Percentiles rank a stretch among this genome's conserved stretches.
Evolutionary conservation across 1,140 invertebrate genomes (phyloP).

Genomic region (Eumeta japonica): DNA sequence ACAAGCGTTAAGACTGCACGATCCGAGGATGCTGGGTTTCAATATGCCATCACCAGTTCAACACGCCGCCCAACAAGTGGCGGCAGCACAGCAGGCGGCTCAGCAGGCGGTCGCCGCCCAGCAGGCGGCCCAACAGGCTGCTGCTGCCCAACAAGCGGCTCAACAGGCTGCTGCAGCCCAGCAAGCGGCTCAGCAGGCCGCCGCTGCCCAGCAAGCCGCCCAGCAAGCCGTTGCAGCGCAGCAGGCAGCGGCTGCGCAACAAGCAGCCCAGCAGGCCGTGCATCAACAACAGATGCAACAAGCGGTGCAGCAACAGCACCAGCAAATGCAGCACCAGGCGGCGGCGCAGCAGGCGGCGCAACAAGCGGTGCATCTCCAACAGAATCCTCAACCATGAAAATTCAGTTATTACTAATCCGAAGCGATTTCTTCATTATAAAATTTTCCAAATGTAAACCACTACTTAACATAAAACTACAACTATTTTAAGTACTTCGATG

Average conservation of each 20-base stretch:
- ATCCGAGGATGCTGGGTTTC: constrained; percentile 54
- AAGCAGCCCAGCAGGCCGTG: constrained; percentile 10
- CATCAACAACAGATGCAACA: constrained; percentile 27
- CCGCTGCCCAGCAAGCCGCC: constrained; percentile 18
- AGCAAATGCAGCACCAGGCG: constrained; percentile 40
- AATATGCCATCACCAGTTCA: constrained; percentile 45
- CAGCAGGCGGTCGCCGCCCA: too few relatives aligned
- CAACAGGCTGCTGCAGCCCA: constrained; percentile 7
- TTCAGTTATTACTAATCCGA: constrained; percentile 60
- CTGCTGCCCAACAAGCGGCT: constrained; percentile 11
- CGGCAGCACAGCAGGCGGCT: constrained; percentile 14
- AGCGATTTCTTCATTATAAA: constrained; percentile 35
- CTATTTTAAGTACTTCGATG: neutral
- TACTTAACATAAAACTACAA: neutral
- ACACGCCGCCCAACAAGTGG: constrained; percentile 15
- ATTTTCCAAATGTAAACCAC: neutral
- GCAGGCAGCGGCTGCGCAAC: constrained; percentile 22
- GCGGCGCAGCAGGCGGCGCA: constrained; percentile 22
- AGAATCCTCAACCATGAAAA: constrained; percentile 57
- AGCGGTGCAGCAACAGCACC: constrained; percentile 16
- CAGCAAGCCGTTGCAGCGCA: constrained; percentile 20
- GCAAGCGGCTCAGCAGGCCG: constrained; percentile 17
- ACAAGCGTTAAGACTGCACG: constrained; percentile 76
- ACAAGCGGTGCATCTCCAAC: constrained; percentile 51
- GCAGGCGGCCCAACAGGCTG: constrained; percentile 16